Base-by-base conservation (phyloP, 2,888 invertebrate genomes). In the Plutella xylostella region DNA sequence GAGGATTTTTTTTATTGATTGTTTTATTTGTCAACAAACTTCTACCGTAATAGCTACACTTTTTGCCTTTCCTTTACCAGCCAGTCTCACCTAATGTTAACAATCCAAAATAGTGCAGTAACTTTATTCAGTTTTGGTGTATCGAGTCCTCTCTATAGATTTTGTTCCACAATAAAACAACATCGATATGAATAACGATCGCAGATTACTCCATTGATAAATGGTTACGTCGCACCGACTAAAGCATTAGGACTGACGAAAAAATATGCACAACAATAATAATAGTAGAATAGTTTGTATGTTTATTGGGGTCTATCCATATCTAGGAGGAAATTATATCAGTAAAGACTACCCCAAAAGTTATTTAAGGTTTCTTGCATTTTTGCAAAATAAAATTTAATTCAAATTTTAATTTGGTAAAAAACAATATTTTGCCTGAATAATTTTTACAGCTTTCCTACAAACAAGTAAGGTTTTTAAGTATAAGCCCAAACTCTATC, bases 191-290 rank as follows among this genome's bases (percentile, higher is more conserved):
- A 78, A 72, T 77, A 77, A 73, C 69, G 71, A 69, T 71, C 68
- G 63, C 67, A 78, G 80, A 80, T 80, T 78, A 79, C 68, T 49
- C 55, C 54, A 75, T 78, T 80, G 82, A 82, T 80, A 77, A 78
- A 82, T 79, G 76, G 63, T n/a, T 63, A 55, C 52, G 57, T 51
- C 53, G 60, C 68, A 68, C 67, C 63, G 65, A 66, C 66, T 71
- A 65, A 72, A 72, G 66, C 65, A 65, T 21, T 38, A 72, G 66
- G 64, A 65, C 12, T 34, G 33, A 60, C 63, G 70, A 73, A 75
- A 71, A 65, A 59, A 65, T 55, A 58, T 49, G 17, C 11, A 25
- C 25, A 28, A 28, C n/a, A n/a, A 12, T 3, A 28, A 28, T 28
- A n/a, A 12, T 3, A 28, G n/a, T 28, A 28, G 4, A 28, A 28